Base-by-base conservation (phyloP, 1,140 invertebrate species). In the Caenorhabditis inopinata region DNA sequence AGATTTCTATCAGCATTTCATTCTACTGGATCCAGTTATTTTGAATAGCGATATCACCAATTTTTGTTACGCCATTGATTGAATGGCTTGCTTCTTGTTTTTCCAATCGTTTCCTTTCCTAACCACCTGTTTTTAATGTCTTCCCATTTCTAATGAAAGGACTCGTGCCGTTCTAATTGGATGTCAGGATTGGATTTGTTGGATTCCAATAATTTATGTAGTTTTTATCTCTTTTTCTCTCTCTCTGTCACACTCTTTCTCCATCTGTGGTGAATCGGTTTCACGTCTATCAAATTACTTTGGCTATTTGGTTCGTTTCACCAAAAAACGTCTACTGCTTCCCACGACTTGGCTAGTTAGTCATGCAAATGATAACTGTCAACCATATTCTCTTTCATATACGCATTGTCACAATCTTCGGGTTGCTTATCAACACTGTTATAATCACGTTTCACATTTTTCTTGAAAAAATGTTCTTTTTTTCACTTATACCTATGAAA, bases 311-410 rank as follows among this genome's bases (percentile, higher is more conserved):
- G n/a, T n/a, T n/a, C n/a, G n/a, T 48, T 6, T 14, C 12, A 48
- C 49, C 49, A 1, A 25, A 14, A 25, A n/a, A n/a, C n/a, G n/a
- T 25, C 9, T 25, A 53, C 21, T 25, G 25, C 49, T 62, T 62
- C 53, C 53, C 53, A 62, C 53, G 49, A 12, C 49, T 4, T 62
- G 16, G 53, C 35, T 62, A 62, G 53, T 62, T 62, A 62, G 53
- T 62, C 53, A 62, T 62, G 53, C 53, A 62, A 62, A 62, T 62
- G 53, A 62, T 62, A 62, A 62, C 53, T 32, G 53, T 32, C 53
- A 62, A 62, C 53, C 49, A 23, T 25, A 23, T 25, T 25, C 53
- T n/a, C 53, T 14, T 32, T 25, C 29, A 62, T 14, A 32, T 35
- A 62, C 6, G 35, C 53, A n/a, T 11, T n/a, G n/a, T 62, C 11